Evolutionary conservation across 2,888 invertebrate genomes (phyloP).

Genomic region (Patella pellucida): DNA sequence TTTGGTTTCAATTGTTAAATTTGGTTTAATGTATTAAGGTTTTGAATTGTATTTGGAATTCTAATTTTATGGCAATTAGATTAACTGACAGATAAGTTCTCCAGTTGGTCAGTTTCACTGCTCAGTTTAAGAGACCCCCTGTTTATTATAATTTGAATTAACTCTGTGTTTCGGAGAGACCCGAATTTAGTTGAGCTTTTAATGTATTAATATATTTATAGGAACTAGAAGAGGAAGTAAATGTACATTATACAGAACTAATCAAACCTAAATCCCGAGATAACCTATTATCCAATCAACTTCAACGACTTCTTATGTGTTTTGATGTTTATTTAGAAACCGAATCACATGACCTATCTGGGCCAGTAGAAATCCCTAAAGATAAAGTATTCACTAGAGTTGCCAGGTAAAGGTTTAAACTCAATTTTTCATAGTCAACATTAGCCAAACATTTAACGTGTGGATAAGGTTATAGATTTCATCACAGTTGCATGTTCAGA

Average conservation of each 20-base stretch:
- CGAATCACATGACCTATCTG: slow-evolving; percentile 74
- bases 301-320: slow-evolving; percentile 84
- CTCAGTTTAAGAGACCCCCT: not conserved
- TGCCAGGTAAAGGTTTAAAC: slow-evolving; percentile 44
- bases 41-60: too few species aligned
- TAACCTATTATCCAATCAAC: slow-evolving; percentile 81
- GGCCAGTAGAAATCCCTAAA: slow-evolving; percentile 79
- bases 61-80: too few species aligned
- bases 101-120: not conserved
- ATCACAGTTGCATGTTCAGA: too few species aligned
- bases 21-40: too few species aligned
- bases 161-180: not conserved
- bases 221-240: slow-evolving; percentile 82
- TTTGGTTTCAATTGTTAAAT: too few species aligned
- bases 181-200: not conserved
- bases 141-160: not conserved
- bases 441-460: too few species aligned
- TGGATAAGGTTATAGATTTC: too few species aligned
- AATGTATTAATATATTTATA: slow-evolving; percentile 55
- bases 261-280: slow-evolving; percentile 69
- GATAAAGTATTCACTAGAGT: slow-evolving; percentile 81
- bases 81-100: too few species aligned
- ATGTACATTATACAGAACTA: slow-evolving; percentile 75
- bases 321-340: slow-evolving; percentile 91
- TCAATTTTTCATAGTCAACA: too few species aligned